Conservation (phyloP, 2,113 vertebrate genomes). For the Pao palembangensis region DNA sequence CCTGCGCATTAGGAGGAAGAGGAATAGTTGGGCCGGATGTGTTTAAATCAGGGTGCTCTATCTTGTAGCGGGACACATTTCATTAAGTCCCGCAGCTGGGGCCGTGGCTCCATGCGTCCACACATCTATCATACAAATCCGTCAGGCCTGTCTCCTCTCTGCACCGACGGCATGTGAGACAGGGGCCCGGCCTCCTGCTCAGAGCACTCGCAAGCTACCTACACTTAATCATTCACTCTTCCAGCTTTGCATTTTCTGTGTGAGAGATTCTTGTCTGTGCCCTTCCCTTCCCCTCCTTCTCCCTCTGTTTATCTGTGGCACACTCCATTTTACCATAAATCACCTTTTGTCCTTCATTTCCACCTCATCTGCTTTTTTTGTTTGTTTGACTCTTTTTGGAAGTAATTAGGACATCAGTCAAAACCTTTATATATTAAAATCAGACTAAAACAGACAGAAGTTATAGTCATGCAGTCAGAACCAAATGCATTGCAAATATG, state of each 20-base stretch:
- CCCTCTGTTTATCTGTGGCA: slow-evolving; percentile 4
- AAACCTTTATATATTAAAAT: too few species aligned
- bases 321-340: too few species aligned
- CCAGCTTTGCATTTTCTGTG: slow-evolving; percentile 43
- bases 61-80: slow-evolving; percentile 76
- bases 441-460: too few species aligned
- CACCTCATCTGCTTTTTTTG: too few species aligned
- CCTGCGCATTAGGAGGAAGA: slow-evolving; percentile 62
- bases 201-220: slow-evolving; percentile 56
- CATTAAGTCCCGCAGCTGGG: slow-evolving; percentile 76
- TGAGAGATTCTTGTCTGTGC: slow-evolving; percentile 30
- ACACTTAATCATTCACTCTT: slow-evolving; percentile 55
- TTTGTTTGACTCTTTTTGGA: too few species aligned
- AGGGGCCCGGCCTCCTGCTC: slow-evolving; percentile 46
- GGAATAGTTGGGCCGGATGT: slow-evolving; percentile 61
- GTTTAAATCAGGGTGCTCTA: slow-evolving; percentile 71
- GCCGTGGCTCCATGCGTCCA: slow-evolving; percentile 56
- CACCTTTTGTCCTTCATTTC: too few species aligned
- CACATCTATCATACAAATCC: slow-evolving; percentile 73
- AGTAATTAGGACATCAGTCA: too few species aligned
- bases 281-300: slow-evolving; percentile 4
- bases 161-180: slow-evolving; percentile 56
- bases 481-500: too few species aligned
- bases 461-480: too few species aligned
- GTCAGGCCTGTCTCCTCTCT: slow-evolving; percentile 54